These are phyloP conservation scores for Falco columbarius DNA, from an alignment of 2,797 vertebrate species.

Conservation along the genomic window DNA sequence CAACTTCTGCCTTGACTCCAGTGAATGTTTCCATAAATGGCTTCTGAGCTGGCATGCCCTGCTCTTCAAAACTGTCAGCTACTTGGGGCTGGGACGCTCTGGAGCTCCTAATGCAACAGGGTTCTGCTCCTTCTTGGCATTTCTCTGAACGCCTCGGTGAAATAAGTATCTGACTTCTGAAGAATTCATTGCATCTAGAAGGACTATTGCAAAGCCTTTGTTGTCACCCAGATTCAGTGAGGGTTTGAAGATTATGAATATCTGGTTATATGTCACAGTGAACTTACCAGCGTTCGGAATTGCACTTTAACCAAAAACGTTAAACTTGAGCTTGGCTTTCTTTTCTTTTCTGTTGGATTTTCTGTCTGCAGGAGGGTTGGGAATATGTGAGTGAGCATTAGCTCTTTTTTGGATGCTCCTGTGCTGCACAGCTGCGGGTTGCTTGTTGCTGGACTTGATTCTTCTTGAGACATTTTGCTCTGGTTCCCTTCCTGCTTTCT, in stretches of 20 bases:
- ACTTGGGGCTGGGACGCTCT: not conserved
- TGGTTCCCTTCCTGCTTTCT: not conserved
- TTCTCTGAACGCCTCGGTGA: fast-evolving
- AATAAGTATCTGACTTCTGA: not conserved
- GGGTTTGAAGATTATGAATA: not conserved
- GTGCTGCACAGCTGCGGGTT: not conserved
- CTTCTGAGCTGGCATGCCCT: not conserved
- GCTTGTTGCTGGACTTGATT: not conserved
- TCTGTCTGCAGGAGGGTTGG: not conserved
- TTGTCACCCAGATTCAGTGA: not conserved
- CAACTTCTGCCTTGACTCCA: not conserved
- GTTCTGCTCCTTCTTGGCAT: not conserved
- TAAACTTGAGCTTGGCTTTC: not conserved
- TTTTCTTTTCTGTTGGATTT: not conserved
- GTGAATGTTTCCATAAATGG: not conserved
- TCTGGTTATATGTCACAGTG: not conserved
- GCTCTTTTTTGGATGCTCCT: not conserved
- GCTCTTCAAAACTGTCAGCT: not conserved
- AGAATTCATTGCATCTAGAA: not conserved
- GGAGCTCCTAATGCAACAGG: not conserved
- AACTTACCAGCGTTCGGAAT: not conserved
- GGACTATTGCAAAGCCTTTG: not conserved
- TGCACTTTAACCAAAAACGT: not conserved
- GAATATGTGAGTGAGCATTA: not conserved
- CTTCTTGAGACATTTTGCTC: not conserved